Base-by-base conservation (phyloP, 1,140 invertebrate genomes). In the Solenopsis invicta region DNA sequence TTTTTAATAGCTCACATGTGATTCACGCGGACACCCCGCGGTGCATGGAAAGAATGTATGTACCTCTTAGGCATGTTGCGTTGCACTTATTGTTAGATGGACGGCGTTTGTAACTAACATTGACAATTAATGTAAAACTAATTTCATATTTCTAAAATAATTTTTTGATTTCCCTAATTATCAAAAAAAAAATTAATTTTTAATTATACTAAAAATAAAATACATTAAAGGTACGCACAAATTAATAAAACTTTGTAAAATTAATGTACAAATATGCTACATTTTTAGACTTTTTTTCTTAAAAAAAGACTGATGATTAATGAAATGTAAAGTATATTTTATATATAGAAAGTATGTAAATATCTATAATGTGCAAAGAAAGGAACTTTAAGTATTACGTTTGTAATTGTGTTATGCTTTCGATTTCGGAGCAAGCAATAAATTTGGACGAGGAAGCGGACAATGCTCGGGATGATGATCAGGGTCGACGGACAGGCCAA, bases 1-100 rank as follows among this genome's bases (percentile, higher is more conserved):
- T 29, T 62, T 37, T 84, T 74, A 74, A 84, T 74, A 84, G 77
- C 77, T 24, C 64, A 69, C 64, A 81, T 64, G 64, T 81, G 77
- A 48, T 71, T 34, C n/a, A 18, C 8, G 77, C 34, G 10, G 77
- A 81, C 64, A 81, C 34, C 77, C 77, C 34, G 77, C 10, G 5
- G 77, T 54, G 64, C 34, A 64, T 12, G 64, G 18, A 64, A 54
- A 54, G 64, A 81, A 81, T 56, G 77, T 52, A n/a, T n/a, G n/a
- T n/a, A 80, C 66, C 34, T 67, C 45, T 69, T 21, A 34, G 13
- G 34, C 64, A 34, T 9, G 41, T 6, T 16, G 75, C 29, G 5
- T 29, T 13, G 77, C 50, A 41, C 48, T 81, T 56, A 29, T n/a
- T n/a, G n/a, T 50, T 41, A 41, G 41, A 41, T 4, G 41, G 41